phyloP scores from a whole-genome alignment of 2,888 invertebrate species.

The Balanococcus diminutus region DNA sequence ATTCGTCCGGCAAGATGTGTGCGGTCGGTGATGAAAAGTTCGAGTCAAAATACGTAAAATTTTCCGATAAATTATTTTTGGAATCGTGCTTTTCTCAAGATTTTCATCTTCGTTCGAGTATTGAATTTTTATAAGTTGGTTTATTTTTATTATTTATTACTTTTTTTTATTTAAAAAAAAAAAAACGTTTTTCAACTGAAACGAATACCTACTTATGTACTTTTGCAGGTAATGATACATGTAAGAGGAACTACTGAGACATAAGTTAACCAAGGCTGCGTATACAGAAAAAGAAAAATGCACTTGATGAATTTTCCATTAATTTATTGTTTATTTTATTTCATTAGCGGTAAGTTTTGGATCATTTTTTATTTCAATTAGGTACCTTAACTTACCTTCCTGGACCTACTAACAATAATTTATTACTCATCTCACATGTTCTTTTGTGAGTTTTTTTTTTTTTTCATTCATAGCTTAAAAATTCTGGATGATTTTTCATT shows the following conservation, averaged over 20 bases:
- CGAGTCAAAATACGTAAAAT: not conserved
- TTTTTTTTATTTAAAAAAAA: no score
- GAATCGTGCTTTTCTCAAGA: no score
- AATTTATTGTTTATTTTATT: not conserved
- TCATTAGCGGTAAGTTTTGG: not conserved
- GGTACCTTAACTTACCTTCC: no score
- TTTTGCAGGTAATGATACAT: not conserved
- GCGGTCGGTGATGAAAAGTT: not conserved
- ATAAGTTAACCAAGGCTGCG: not conserved
- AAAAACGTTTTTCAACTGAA: not conserved
- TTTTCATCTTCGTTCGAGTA: not conserved
- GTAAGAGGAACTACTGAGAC: not conserved
- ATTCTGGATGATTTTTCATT: no score
- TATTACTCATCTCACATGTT: no score
- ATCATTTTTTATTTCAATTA: no score
- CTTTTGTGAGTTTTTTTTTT: no score
- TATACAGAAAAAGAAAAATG: not conserved
- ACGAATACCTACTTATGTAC: no score
- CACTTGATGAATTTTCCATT: not conserved
- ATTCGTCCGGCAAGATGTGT: not conserved
- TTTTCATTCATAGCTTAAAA: no score
- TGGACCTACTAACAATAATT: no score
- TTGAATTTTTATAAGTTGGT: no score
- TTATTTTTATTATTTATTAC: no score
- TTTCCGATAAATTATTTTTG: not conserved